phyloP scores from a whole-genome alignment of 92 coral and sea anemone species.

The Epizoanthus fatuus region DNA sequence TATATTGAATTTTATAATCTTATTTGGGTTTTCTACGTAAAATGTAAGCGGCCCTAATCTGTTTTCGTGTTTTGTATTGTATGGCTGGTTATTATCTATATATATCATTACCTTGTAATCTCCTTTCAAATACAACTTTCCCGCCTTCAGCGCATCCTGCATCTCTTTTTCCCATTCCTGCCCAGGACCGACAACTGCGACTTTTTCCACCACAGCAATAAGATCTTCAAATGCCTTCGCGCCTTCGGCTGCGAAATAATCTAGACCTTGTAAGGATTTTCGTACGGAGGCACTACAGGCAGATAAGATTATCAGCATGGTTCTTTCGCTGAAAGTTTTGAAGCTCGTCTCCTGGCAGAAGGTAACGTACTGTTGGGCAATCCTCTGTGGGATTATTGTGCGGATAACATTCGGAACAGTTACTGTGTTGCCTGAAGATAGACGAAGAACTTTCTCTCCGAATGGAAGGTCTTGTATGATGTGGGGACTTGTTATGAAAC shows the following conservation, averaged over 20 bases:
- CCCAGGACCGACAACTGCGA: not conserved
- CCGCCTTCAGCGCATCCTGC: constrained; percentile 47
- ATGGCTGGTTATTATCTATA: too few relatives aligned
- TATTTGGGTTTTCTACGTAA: too few relatives aligned
- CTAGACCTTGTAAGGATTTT: constrained; percentile 62
- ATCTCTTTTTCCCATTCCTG: constrained; percentile 26
- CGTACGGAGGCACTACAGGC: constrained; percentile 54
- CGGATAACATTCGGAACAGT: constrained; percentile 71
- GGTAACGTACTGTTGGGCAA: constrained; percentile 46
- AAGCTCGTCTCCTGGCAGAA: constrained; percentile 54
- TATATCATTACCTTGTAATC: constrained; percentile 42
- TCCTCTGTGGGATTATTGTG: constrained; percentile 66
- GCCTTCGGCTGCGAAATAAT: constrained; percentile 58
- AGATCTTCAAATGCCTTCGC: constrained; percentile 60
- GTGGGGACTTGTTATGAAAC: constrained; percentile 67
- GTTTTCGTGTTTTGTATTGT: too few relatives aligned
- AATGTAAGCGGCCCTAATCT: too few relatives aligned
- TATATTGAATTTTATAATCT: too few relatives aligned
- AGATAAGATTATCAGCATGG: constrained; percentile 47
- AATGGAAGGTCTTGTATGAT: constrained; percentile 74
- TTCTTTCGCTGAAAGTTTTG: constrained; percentile 50
- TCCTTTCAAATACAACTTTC: constrained; percentile 51
- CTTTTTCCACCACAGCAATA: not conserved
- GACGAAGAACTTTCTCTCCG: constrained; percentile 58
- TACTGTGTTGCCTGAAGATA: constrained; percentile 50